Evolutionary conservation across 2,888 invertebrate genomes (phyloP).

Genomic region (Cryptocephalus primarius): DNA sequence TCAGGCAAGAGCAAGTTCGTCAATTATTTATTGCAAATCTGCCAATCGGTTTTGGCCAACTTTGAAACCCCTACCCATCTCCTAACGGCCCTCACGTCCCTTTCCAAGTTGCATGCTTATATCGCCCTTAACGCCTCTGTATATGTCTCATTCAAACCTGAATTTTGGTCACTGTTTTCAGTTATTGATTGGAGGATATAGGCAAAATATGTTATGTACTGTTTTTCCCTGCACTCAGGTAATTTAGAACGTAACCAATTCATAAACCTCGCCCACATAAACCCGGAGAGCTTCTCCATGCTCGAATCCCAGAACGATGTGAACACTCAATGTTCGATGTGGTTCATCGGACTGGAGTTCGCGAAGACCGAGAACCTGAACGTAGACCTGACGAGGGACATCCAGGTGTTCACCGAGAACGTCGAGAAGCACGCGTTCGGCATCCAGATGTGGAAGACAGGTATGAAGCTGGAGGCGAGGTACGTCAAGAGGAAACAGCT

Average conservation of each 20-base stretch:
- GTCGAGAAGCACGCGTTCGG: slow-evolving; percentile 68
- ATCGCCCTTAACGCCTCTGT: too few relatives aligned
- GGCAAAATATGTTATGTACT: background rate
- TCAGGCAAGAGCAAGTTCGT: too few relatives aligned
- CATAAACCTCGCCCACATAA: slow-evolving; percentile 89
- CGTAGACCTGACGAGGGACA: slow-evolving; percentile 88
- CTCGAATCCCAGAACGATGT: slow-evolving; percentile 36
- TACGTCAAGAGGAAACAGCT: slow-evolving; percentile 77
- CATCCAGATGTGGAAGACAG: slow-evolving; percentile 58
- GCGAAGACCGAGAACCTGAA: slow-evolving; percentile 72
- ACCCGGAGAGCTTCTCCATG: slow-evolving; percentile 76
- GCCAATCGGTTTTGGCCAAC: too few relatives aligned
- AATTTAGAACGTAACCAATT: slow-evolving; percentile 85
- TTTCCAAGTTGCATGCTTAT: too few relatives aligned
- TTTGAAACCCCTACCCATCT: too few relatives aligned
- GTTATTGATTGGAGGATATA: too few relatives aligned
- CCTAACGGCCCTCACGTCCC: too few relatives aligned
- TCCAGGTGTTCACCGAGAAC: slow-evolving; percentile 79
- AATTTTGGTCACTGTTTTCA: too few relatives aligned
- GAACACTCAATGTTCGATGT: slow-evolving; percentile 69
- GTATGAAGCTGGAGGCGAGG: slow-evolving; percentile 74
- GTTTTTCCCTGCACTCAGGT: slow-evolving; percentile 35
- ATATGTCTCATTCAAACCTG: too few relatives aligned
- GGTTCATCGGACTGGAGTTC: slow-evolving; percentile 96
- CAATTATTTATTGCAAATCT: too few relatives aligned